These are phyloP conservation scores for Caenorhabditis briggsae DNA, from an alignment of 1,140 invertebrate species.

Conservation along the genomic window DNA sequence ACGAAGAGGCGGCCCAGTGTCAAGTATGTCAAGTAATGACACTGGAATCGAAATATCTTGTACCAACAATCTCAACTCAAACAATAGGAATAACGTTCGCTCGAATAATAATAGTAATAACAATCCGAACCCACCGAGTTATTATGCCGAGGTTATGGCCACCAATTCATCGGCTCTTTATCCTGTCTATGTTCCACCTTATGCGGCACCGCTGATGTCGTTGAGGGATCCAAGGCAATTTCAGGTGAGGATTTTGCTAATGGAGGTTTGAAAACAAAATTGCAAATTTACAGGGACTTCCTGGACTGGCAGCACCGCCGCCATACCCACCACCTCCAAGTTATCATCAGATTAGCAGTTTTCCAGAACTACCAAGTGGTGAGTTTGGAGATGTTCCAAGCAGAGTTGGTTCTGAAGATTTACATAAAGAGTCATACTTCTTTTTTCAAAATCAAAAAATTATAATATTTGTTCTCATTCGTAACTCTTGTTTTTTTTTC, in stretches of 20 bases:
- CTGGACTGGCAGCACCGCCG: constrained; percentile 50
- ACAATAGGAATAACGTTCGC: not conserved
- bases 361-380: constrained; percentile 46
- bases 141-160: constrained; percentile 41
- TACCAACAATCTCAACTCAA: not conserved
- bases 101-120: not conserved
- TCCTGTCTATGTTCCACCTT: constrained; percentile 52
- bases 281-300: constrained; percentile 44
- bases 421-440: no score
- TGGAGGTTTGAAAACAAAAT: no score
- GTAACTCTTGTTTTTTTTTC: not conserved
- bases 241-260: constrained; percentile 1
- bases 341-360: constrained; percentile 45
- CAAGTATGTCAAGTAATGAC: constrained; percentile 11
- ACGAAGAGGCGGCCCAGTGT: constrained; percentile 12
- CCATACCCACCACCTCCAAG: constrained; percentile 57
- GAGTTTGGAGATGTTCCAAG: not conserved
- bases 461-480: not conserved
- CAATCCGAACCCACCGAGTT: constrained; percentile 37
- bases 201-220: constrained; percentile 22
- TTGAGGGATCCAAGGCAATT: constrained; percentile 58
- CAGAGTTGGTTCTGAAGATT: no score
- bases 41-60: constrained; percentile 6
- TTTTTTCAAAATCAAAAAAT: no score
- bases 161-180: constrained; percentile 46